Evolutionary conservation across 2,113 vertebrate genomes (phyloP).

Genomic region (Anoplopoma fimbria): DNA sequence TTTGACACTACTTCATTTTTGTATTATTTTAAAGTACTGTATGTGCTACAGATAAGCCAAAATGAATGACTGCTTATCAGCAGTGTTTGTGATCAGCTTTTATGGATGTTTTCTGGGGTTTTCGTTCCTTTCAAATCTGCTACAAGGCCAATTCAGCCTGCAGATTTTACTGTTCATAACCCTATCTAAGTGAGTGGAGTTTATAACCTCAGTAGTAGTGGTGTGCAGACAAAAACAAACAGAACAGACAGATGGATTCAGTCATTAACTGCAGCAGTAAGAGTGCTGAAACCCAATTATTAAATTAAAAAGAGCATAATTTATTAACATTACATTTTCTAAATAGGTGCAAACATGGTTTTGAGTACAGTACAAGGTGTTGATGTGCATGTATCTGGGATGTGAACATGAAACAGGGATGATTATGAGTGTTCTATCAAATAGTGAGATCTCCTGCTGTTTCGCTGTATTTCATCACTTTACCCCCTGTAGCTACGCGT

Average conservation of each 20-base stretch:
- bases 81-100: conserved; percentile 6
- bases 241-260: background rate
- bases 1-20: background rate
- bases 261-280: background rate
- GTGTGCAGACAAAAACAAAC: conserved; percentile 1
- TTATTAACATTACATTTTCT: conserved; percentile 15
- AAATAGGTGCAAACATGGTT: conserved; percentile 26
- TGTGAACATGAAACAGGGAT: conserved; percentile 16
- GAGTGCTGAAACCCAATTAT: background rate
- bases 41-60: background rate
- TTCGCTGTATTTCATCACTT: conserved; percentile 52
- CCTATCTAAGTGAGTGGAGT: background rate
- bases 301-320: background rate
- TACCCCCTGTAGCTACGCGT: conserved; percentile 54
- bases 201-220: background rate
- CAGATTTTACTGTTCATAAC: conserved; percentile 6
- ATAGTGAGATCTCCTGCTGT: conserved; percentile 52
- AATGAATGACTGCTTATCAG: conserved; percentile 18
- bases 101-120: background rate
- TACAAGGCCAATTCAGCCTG: background rate
- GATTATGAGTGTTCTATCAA: conserved; percentile 46
- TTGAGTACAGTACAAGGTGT: conserved; percentile 19
- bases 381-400: conserved; percentile 47
- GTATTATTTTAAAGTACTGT: background rate
- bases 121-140: conserved; percentile 17